phyloP scores from a whole-genome alignment of 2,888 invertebrate species.

The Torymus tubicola region DNA sequence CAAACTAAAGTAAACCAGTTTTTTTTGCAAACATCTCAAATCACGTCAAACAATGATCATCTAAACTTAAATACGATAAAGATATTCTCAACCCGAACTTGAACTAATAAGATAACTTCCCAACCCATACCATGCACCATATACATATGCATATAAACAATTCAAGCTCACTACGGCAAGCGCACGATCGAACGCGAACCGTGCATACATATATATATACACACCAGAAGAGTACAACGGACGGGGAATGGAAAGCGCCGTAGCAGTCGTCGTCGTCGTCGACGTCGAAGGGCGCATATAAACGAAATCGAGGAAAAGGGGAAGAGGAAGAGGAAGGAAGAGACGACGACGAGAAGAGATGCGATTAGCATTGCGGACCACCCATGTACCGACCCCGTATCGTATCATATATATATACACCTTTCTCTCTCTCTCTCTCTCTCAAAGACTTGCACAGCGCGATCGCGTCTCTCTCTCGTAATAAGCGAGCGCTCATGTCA shows the following conservation, averaged over 20 bases:
- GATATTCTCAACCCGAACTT: too few species aligned
- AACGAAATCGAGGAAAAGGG: constrained; percentile 25
- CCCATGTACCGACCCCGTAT: constrained; percentile 66
- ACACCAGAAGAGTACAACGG: neutral
- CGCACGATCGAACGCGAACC: too few species aligned
- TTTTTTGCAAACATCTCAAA: too few species aligned
- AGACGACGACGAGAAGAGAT: constrained; percentile 30
- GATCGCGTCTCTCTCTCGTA: constrained; percentile 63
- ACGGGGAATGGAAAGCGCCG: constrained; percentile 4
- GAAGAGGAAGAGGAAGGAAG: constrained; percentile 46
- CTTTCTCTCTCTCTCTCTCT: constrained; percentile 5
- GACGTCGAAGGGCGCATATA: neutral
- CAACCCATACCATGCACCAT: too few species aligned
- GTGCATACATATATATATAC: too few species aligned
- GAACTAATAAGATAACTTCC: too few species aligned
- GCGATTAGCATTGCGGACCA: constrained; percentile 74
- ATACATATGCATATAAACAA: neutral
- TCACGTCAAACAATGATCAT: too few species aligned
- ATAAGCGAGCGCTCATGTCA: constrained; percentile 74
- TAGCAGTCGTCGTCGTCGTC: too few species aligned
- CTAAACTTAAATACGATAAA: too few species aligned
- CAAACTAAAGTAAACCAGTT: too few species aligned
- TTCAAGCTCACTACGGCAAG: neutral
- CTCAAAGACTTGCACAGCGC: constrained; percentile 50
- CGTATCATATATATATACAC: constrained; percentile 28